Evolutionary conservation across 2,888 invertebrate species (phyloP), one percentile per base, ranked within the genome.

Genomic region (Scrobipalpa costella): DNA sequence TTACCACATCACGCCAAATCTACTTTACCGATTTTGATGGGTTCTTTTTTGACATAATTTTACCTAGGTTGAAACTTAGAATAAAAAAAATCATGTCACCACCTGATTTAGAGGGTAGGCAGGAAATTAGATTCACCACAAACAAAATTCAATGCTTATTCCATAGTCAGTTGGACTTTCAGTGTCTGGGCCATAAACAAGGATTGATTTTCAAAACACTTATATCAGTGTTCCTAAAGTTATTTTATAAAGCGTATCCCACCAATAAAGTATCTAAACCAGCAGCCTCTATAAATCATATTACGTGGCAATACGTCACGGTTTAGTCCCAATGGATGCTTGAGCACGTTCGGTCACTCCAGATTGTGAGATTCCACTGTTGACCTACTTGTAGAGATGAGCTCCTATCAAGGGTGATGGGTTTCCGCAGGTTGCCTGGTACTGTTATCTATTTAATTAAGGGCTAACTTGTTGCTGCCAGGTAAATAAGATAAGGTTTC

Each of bases 291-390:
- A 21, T 52, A 52, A 52, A 52, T 52, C 50, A 52, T 52, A 52
- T 44, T 44, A 44, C 15, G 44, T 2, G 21, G 50, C 21, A 52
- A 52, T 52, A 21, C 21, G 50, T 21, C 21, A 21, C 21, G 49
- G 38, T 7, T 17, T 27, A 52, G 21, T 21, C 21, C 21, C 57
- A 57, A 66, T 63, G 59, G 66, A 68, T 68, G 67, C 69, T 69
- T 67, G 67, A 68, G 69, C 68, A 69, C 69, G 69, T 64, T 34
- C 64, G 63, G 38, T 21, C 59, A 57, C 59, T 64, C 50, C 15
- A 21, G 38, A 40, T 63, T 38, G 55, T 50, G 61, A 47, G 21
- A 52, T 21, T 17, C n/a, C 57, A 47, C 52, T 62, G 62, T 62
- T 66, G 64, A 66, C 66, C 63, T 57, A 66, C 36, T 66, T 66